Base-by-base conservation (phyloP, 2,113 vertebrate species). In the Peromyscus polionotus region DNA sequence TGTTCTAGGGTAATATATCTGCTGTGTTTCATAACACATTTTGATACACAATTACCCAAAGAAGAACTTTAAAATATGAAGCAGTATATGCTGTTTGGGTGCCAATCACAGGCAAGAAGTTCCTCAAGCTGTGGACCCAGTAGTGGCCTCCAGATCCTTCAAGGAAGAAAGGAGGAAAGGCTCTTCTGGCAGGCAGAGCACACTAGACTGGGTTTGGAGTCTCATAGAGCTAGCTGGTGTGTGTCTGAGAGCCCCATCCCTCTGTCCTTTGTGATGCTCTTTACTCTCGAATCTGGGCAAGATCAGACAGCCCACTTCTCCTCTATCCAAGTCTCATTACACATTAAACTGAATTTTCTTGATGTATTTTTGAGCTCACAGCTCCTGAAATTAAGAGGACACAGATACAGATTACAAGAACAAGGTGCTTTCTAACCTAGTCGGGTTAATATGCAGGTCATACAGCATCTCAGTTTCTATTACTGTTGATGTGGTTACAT, bases 1-100 rank as follows among this genome's bases (percentile, higher is more conserved):
- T 11, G 3, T 39, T 94, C 84, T 36, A 79, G 17, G 19, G 33
- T 24, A 0, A 3, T 1, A 0, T 11, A 36, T 6, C 0, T 9
- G 24, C 31, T 87, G 54, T 48, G 61, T 72, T 51, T 26, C 17
- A 67, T 81, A 51, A 3, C 83, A 51, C 9, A 0, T 39, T 45
- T 79, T 65, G 63, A 84, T 24, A 63, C 24, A 72, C 39, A 67
- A 42, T 68, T 57, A 68, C 48, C 48, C 16, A 90, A 31, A 24
- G 42, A 84, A 75, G 14, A 39, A 28, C 73, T 80, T 59, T 42
- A 95, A 68, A 87, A 87, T 48, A 73, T 8, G 11, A 1, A 39
- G 33, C 9, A 48, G 22, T 3, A 10, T 36, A 4, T n/a, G 17
- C 3, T 33, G 16, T 22, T 39, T 39, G 42, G 16, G 31, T 42